phyloP scores from a whole-genome alignment of 2,888 invertebrate species.

The Ctenicera cuprea region DNA sequence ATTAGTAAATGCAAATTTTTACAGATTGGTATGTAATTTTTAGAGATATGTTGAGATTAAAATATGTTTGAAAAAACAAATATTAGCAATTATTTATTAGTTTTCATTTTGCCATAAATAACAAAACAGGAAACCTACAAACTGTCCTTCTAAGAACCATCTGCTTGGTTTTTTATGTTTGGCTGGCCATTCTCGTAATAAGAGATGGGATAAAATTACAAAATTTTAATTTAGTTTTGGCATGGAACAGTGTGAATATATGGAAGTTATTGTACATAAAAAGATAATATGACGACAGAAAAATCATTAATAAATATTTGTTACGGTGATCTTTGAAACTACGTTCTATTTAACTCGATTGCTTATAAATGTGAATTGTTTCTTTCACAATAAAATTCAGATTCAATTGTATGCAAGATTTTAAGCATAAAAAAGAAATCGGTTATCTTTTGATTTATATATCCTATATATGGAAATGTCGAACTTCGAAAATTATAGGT shows the following conservation, averaged over 20 bases:
- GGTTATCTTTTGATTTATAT: constrained; percentile 50
- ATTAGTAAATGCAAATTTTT: too few species aligned
- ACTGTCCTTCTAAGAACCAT: background rate
- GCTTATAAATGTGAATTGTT: constrained; percentile 11
- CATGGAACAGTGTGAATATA: background rate
- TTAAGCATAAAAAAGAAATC: constrained; percentile 33
- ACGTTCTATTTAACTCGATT: constrained; percentile 6
- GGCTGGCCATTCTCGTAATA: background rate
- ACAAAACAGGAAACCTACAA: background rate
- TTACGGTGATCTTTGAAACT: background rate
- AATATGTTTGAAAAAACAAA: too few species aligned
- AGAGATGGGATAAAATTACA: background rate
- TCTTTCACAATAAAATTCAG: constrained; percentile 8
- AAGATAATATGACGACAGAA: constrained; percentile 1
- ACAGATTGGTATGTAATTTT: too few species aligned
- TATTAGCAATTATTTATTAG: background rate
- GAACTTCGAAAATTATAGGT: constrained; percentile 55
- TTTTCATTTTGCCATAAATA: constrained; percentile 6
- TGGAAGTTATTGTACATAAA: background rate
- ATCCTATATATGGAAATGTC: constrained; percentile 50
- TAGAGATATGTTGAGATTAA: too few species aligned
- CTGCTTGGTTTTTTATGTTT: constrained; percentile 7
- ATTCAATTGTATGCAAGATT: background rate
- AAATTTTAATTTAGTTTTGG: constrained; percentile 14
- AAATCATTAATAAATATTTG: constrained; percentile 6